Percentiles rank a stretch among this genome's conserved stretches.
These are phyloP conservation scores for Meteorus cinctellus DNA, from an alignment of 2,888 invertebrate species.

Conservation along the genomic window DNA sequence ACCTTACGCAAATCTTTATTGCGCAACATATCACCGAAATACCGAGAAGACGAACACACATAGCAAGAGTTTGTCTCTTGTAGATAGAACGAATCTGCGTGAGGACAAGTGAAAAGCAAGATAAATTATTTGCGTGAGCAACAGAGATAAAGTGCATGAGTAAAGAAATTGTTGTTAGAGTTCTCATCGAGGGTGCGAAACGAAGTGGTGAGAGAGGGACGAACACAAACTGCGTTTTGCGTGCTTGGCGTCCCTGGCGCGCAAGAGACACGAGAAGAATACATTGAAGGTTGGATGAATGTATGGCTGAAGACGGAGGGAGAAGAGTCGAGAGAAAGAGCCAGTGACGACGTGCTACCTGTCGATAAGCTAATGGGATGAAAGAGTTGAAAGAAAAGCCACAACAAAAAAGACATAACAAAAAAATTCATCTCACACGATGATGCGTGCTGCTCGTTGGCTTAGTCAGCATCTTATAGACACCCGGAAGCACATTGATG, in stretches of 20 bases:
- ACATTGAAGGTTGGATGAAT: slow-evolving; percentile 14
- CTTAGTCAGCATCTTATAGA: slow-evolving; percentile 30
- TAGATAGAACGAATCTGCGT: not conserved
- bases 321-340: not conserved
- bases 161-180: not conserved
- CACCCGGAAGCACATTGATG: slow-evolving; percentile 1
- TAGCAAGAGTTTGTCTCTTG: not conserved
- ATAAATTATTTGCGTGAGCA: not conserved
- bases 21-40: slow-evolving; percentile 67
- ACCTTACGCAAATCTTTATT: slow-evolving; percentile 66
- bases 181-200: slow-evolving; percentile 23
- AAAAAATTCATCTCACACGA: not conserved
- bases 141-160: slow-evolving; percentile 11
- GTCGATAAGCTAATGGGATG: slow-evolving; percentile 19
- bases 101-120: not conserved
- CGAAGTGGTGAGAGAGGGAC: not conserved
- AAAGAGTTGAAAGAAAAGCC: not conserved
- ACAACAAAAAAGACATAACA: not conserved
- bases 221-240: slow-evolving; percentile 17
- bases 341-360: not conserved
- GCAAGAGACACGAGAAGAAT: not conserved
- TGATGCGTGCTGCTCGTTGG: slow-evolving; percentile 23
- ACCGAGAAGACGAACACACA: slow-evolving; percentile 46
- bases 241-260: slow-evolving; percentile 12
- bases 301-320: not conserved